Percentiles rank a stretch among this genome's conserved stretches.
These are phyloP conservation scores for Nyctereutes procyonoides DNA, from an alignment of 2,113 vertebrate genomes.

Conservation along the genomic window DNA sequence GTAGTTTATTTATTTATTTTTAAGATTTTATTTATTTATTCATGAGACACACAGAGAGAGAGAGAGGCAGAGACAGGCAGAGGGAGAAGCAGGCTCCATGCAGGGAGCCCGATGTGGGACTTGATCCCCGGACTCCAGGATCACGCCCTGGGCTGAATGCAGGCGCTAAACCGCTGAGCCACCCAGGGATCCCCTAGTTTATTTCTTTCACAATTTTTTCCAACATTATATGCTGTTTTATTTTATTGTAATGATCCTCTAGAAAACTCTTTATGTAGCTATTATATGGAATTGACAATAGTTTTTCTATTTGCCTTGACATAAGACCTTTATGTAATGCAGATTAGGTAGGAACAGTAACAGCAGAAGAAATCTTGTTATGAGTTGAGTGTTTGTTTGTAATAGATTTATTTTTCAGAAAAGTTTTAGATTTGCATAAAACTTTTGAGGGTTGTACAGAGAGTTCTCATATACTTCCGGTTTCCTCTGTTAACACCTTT, in stretches of 20 bases:
- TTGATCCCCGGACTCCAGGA: no score
- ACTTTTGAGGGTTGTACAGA: background rate
- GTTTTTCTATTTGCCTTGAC: background rate
- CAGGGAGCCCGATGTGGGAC: no score
- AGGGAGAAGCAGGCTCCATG: no score
- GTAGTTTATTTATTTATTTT: background rate
- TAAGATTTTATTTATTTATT: no score
- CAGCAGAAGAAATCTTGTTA: background rate
- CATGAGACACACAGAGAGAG: no score
- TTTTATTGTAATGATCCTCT: background rate
- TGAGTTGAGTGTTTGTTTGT: background rate
- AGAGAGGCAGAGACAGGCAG: no score
- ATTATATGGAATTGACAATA: no score
- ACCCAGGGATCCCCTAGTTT: background rate
- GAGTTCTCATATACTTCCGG: no score
- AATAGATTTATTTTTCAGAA: background rate
- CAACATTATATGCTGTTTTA: background rate
- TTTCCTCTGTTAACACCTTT: background rate
- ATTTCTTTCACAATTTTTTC: conserved; percentile 10
- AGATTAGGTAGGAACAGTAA: no score
- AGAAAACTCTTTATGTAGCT: background rate
- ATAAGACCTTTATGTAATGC: background rate
- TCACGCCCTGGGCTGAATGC: no score
- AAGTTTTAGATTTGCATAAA: background rate
- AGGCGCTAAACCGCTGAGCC: no score